A percentile compares a stretch with the other conserved stretches of the same genome.
Evolutionary conservation across 2,888 invertebrate species (phyloP).

Genomic region (Scaptomyza tumidula): DNA sequence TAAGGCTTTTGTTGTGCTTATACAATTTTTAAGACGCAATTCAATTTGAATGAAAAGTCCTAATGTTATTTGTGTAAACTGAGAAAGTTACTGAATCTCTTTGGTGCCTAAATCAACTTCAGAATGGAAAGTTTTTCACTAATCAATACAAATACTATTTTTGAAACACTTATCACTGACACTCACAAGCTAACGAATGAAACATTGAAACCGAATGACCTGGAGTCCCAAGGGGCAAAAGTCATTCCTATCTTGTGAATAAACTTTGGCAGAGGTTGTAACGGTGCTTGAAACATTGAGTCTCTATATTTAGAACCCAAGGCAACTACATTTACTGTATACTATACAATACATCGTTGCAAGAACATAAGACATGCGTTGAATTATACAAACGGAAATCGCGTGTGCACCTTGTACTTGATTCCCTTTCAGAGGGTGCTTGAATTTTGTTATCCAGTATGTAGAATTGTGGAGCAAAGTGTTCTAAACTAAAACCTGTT

Average conservation of each 20-base stretch:
- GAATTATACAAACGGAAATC: constrained; percentile 62
- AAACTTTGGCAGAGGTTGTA: constrained; percentile 61
- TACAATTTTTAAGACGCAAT: constrained; percentile 4
- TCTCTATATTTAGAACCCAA: constrained; percentile 63
- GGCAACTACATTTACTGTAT: constrained; percentile 39
- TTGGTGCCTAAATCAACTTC: too few species aligned
- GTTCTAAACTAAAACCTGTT: too few species aligned
- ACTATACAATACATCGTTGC: constrained; percentile 9
- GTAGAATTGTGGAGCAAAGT: neutral
- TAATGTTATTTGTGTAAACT: neutral
- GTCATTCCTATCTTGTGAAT: constrained; percentile 52
- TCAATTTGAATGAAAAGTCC: neutral
- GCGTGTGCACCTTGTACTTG: constrained; percentile 41
- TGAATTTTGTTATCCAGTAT: neutral
- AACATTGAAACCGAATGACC: constrained; percentile 1
- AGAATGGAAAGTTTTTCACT: constrained; percentile 13
- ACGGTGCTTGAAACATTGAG: constrained; percentile 35
- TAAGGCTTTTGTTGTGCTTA: constrained; percentile 19
- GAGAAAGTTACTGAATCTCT: neutral
- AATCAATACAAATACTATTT: constrained; percentile 15
- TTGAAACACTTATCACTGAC: constrained; percentile 33
- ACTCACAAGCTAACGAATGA: constrained; percentile 12
- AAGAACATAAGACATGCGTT: constrained; percentile 60
- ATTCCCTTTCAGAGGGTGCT: neutral
- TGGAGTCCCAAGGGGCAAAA: constrained; percentile 17